phyloP scores from a whole-genome alignment of 1,140 invertebrate species.

The Drosophila watanabei region DNA sequence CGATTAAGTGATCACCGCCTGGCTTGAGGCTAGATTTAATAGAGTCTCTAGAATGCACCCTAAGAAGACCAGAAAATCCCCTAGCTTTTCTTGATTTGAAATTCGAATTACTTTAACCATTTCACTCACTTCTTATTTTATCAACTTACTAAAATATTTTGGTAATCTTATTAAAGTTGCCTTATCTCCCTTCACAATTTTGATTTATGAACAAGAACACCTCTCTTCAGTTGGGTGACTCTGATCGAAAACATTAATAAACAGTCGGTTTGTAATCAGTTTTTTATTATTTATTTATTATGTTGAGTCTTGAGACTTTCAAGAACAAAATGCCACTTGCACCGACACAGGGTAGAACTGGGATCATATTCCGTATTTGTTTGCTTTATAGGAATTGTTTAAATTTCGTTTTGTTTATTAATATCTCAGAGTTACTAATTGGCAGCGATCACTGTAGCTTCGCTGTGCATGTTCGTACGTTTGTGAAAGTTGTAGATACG shows the following conservation, averaged over 20 bases:
- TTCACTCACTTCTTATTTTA: background rate
- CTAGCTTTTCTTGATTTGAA: background rate
- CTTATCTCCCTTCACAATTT: slow-evolving; percentile 14
- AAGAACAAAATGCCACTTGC: slow-evolving; percentile 16
- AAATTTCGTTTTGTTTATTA: background rate
- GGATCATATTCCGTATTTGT: slow-evolving; percentile 2
- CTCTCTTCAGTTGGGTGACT: slow-evolving; percentile 10
- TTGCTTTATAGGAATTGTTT: slow-evolving; percentile 1
- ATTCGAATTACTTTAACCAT: background rate
- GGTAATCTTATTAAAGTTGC: slow-evolving; percentile 14
- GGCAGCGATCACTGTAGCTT: slow-evolving; percentile 16
- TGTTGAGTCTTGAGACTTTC: slow-evolving; percentile 20
- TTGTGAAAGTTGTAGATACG: slow-evolving; percentile 18
- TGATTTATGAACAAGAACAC: slow-evolving; percentile 8
- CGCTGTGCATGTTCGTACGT: slow-evolving; percentile 9
- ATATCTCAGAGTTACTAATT: background rate
- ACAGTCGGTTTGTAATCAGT: slow-evolving; percentile 31
- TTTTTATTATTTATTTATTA: slow-evolving; percentile 24
- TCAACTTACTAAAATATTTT: slow-evolving; percentile 9
- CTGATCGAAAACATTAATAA: slow-evolving; percentile 10
- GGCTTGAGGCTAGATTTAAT: background rate
- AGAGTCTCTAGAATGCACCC: background rate
- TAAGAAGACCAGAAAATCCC: background rate
- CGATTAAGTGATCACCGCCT: background rate
- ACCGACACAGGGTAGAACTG: background rate